Conservation (phyloP, 2,113 vertebrate species). For the Pseudopipra pipra region DNA sequence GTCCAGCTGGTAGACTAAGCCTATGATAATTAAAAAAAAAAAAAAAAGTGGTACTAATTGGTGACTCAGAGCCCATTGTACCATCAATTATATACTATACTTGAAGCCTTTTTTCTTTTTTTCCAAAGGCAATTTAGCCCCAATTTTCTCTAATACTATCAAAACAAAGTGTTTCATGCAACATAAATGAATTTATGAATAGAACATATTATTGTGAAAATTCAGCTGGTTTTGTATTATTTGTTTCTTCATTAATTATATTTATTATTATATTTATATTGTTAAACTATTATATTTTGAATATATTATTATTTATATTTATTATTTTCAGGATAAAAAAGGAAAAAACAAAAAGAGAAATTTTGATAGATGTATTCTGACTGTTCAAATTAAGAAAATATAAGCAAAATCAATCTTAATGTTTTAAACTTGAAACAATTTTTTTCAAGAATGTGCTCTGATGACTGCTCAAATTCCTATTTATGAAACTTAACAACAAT, state of each 20-base stretch:
- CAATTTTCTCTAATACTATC: background rate
- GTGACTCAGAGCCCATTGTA: background rate
- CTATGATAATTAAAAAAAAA: background rate
- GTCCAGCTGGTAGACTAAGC: background rate
- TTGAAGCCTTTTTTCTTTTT: background rate
- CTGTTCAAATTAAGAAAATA: background rate
- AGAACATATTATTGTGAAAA: background rate
- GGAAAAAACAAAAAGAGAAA: background rate
- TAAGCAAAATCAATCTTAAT: background rate
- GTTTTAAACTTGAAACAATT: background rate
- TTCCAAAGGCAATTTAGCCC: background rate
- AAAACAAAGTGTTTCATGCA: background rate
- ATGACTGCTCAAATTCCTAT: background rate
- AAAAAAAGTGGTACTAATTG: background rate
- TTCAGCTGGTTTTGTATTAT: background rate
- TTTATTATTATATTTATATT: background rate
- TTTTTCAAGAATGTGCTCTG: background rate
- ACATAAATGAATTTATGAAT: background rate
- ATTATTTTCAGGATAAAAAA: background rate
- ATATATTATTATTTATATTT: background rate
- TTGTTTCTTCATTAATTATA: background rate
- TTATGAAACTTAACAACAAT: background rate
- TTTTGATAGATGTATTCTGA: background rate
- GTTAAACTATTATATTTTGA: too few relatives aligned
- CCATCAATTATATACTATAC: background rate